Percentiles rank a stretch among this genome's conserved stretches.
These are phyloP conservation scores for Arothron firmamentum DNA, from an alignment of 2,113 vertebrate species.

Conservation along the genomic window DNA sequence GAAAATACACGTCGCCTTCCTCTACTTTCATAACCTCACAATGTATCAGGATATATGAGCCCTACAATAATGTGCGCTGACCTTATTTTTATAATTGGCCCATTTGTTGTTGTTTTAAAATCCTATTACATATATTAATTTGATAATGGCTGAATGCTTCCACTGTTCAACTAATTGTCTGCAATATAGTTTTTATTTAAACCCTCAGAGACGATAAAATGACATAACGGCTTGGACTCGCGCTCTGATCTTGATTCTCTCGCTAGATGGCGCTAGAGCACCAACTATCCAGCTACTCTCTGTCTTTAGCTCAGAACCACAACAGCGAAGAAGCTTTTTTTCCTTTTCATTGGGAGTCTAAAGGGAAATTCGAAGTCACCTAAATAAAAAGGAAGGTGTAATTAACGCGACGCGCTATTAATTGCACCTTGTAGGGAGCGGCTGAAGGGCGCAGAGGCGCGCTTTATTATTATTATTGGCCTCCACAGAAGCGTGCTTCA, in stretches of 20 bases:
- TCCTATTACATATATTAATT: not conserved
- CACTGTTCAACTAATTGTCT: not conserved
- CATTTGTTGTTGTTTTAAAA: not conserved
- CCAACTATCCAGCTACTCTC: conserved; percentile 8
- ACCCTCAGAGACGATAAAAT: not conserved
- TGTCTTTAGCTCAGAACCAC: conserved; percentile 21
- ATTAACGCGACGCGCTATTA: conserved; percentile 70
- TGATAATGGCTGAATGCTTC: not conserved
- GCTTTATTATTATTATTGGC: conserved; percentile 29
- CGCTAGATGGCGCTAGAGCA: conserved; percentile 72
- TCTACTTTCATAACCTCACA: too few relatives aligned
- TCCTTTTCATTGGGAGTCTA: conserved; percentile 33
- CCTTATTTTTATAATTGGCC: not conserved
- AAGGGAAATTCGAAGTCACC: conserved; percentile 70
- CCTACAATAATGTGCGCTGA: not conserved
- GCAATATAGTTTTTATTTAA: not conserved
- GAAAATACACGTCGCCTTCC: not conserved
- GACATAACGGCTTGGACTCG: conserved; percentile 12
- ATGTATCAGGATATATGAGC: not conserved
- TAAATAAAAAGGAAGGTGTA: conserved; percentile 73
- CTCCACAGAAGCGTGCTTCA: conserved; percentile 37
- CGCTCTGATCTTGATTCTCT: conserved; percentile 1
- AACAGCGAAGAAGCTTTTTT: conserved; percentile 5
- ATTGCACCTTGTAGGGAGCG: conserved; percentile 61
- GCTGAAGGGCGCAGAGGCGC: conserved; percentile 57